phyloP scores from a whole-genome alignment of 2,888 invertebrate species.

The Cremastinae sp. region DNA sequence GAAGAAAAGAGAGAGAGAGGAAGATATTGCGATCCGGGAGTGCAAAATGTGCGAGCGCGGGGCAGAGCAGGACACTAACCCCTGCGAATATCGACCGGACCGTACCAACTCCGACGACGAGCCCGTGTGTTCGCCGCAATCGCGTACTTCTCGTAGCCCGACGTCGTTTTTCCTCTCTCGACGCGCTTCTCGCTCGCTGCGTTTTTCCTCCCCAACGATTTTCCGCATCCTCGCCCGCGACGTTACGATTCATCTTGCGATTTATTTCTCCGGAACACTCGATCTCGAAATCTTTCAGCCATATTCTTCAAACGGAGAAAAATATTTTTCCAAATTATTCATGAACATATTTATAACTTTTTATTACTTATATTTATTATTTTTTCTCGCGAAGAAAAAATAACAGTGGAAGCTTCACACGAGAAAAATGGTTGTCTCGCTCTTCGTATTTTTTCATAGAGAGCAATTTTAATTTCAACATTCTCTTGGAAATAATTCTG shows the following conservation, averaged over 20 bases:
- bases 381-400: too few species aligned
- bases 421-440: too few species aligned
- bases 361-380: too few species aligned
- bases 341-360: too few species aligned
- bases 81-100: slow-evolving; percentile 74
- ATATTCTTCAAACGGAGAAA: too few species aligned
- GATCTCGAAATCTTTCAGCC: not conserved
- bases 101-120: slow-evolving; percentile 57
- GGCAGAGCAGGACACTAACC: slow-evolving; percentile 73
- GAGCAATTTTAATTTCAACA: too few species aligned
- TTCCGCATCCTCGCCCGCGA: slow-evolving; percentile 20
- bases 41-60: slow-evolving; percentile 31
- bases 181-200: slow-evolving; percentile 41
- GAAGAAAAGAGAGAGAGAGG: slow-evolving; percentile 42
- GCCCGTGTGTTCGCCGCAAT: slow-evolving; percentile 26
- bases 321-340: too few species aligned
- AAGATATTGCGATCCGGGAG: slow-evolving; percentile 7
- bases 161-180: not conserved
- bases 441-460: too few species aligned
- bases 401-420: too few species aligned
- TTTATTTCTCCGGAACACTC: too few species aligned
- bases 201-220: slow-evolving; percentile 23
- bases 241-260: too few species aligned
- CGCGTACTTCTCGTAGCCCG: slow-evolving; percentile 10
- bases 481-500: too few species aligned